Conservation (phyloP, 2,888 invertebrate species). For the Cheilosia variabilis region DNA sequence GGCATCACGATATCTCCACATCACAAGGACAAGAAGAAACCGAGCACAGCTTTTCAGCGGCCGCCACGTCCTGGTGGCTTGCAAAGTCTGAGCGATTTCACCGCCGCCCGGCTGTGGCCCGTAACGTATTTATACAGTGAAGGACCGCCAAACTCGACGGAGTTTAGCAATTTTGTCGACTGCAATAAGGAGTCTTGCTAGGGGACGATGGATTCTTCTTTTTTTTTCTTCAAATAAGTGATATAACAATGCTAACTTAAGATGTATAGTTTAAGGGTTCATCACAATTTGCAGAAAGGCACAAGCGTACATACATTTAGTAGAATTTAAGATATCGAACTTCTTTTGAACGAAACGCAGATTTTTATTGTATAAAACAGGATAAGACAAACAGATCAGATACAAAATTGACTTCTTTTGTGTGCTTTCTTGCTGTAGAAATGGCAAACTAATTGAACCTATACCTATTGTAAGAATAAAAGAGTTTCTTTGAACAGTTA, state of each 20-base stretch:
- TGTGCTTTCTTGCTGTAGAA: not conserved
- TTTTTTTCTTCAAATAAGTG: conserved; percentile 49
- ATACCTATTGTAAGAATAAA: conserved; percentile 32
- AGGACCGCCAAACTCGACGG: conserved; percentile 90
- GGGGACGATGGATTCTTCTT: conserved; percentile 16
- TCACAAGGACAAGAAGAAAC: conserved; percentile 78
- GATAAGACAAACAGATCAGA: conserved; percentile 10
- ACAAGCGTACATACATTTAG: conserved; percentile 20
- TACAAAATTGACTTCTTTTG: not conserved
- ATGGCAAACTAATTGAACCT: conserved; percentile 4
- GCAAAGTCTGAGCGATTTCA: conserved; percentile 82
- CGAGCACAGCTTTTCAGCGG: conserved; percentile 79
- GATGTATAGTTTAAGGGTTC: conserved; percentile 60
- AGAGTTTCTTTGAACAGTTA: conserved; percentile 18
- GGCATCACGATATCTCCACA: conserved; percentile 83
- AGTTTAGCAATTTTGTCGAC: conserved; percentile 84
- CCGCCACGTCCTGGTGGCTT: conserved; percentile 82
- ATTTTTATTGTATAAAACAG: conserved; percentile 38
- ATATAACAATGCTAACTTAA: conserved; percentile 63
- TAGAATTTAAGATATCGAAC: conserved; percentile 30
- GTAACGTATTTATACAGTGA: conserved; percentile 92
- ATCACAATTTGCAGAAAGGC: conserved; percentile 10
- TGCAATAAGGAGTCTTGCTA: conserved; percentile 84
- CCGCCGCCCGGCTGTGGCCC: conserved; percentile 88
- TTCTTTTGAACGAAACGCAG: conserved; percentile 9